Conservation (phyloP, 2,888 invertebrate species). For the Hemithea aestivaria region DNA sequence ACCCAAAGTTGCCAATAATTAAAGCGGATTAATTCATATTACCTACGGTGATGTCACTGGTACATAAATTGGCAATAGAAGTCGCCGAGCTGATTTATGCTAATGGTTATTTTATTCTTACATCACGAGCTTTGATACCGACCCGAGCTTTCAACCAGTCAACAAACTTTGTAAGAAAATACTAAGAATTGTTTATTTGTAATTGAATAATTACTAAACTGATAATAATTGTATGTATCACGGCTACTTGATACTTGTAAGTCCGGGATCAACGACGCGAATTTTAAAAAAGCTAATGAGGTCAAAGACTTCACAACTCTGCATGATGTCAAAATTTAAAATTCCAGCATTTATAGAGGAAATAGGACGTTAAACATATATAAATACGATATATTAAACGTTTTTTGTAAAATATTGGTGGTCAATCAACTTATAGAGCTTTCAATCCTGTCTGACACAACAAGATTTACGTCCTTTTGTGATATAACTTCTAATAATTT, state of each 20-base stretch:
- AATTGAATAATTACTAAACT: too few relatives aligned
- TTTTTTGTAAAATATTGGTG: slow-evolving; percentile 9
- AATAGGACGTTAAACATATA: slow-evolving; percentile 28
- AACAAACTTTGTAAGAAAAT: too few relatives aligned
- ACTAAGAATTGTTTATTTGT: too few relatives aligned
- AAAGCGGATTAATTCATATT: slow-evolving; percentile 1
- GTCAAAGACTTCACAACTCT: slow-evolving; percentile 27
- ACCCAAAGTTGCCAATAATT: slow-evolving; percentile 7
- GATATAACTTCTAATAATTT: background rate
- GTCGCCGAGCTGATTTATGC: slow-evolving; percentile 2
- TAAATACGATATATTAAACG: slow-evolving; percentile 7
- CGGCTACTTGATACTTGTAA: too few relatives aligned
- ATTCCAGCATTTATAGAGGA: slow-evolving; percentile 35
- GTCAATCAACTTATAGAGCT: slow-evolving; percentile 9
- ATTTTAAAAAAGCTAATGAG: slow-evolving; percentile 7
- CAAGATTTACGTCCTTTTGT: background rate
- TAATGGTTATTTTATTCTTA: slow-evolving; percentile 2
- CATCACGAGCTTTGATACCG: too few relatives aligned
- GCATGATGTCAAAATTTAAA: slow-evolving; percentile 10
- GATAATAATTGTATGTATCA: too few relatives aligned
- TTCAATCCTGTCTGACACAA: slow-evolving; percentile 4
- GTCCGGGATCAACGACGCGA: slow-evolving; percentile 14
- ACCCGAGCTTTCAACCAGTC: too few relatives aligned
- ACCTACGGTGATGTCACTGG: slow-evolving; percentile 3
- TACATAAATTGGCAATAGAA: background rate